Evolutionary conservation across 2,797 vertebrate species (phyloP), one percentile per base, ranked within the genome.

Genomic region (Xerus rutilus): DNA sequence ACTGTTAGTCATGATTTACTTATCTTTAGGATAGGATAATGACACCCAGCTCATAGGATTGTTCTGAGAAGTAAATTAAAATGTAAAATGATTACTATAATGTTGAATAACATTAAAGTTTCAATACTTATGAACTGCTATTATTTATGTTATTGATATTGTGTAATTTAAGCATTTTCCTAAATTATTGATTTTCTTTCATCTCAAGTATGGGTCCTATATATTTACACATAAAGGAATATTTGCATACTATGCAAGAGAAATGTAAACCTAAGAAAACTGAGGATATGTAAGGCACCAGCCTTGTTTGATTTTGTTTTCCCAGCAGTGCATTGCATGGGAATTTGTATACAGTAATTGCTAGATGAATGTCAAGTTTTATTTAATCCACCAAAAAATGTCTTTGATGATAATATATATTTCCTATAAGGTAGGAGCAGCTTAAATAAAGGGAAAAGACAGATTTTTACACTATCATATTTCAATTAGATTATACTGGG

Each of bases 221-320:
- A 5, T 91, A 87, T 83, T 91, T 57, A 35, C n/a, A 87, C 25
- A 45, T 69, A 45, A 25, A 45, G 45, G 5, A 62, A 78, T 72
- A 74, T 67, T 77, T 81, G 20, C 39, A 93, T 52, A 39, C 25
- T 43, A 23, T 81, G 13, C 20, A 73, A 82, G 62, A 70, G 3
- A 82, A 47, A 59, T 59, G 65, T 78, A 87, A 82, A 49, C 23
- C 30, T 86, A 69, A 77, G 14, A 69, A 81, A 94, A 84, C n/a
- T n/a, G 87, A 86, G 9, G 69, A 72, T 76, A 79, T 21, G 28
- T 79, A 90, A 86, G 39, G 28, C 15, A 45, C 20, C 81, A 82
- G 39, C 25, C 39, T 94, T 70, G 30, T 43, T 94, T 85, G 94
- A 47, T 25, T 96, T 77, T 81, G 23, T 92, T 92, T 96, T 43